Percentiles rank a stretch among this genome's conserved stretches.
These are phyloP conservation scores for Oncorhynchus mykiss DNA, from an alignment of 2,113 vertebrate genomes.

Conservation along the genomic window DNA sequence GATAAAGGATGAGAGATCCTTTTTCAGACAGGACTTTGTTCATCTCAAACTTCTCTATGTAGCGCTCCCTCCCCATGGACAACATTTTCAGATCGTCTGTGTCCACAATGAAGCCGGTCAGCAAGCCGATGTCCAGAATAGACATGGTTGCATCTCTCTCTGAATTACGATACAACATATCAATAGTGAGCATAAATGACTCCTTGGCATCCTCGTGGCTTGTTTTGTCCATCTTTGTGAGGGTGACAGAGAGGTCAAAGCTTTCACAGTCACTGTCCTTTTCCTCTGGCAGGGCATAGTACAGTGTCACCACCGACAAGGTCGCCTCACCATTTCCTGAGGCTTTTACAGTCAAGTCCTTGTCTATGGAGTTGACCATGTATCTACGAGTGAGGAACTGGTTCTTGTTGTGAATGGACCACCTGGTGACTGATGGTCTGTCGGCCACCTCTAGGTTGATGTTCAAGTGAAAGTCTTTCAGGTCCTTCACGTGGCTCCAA, in stretches of 20 bases:
- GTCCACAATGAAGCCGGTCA: conserved; percentile 72
- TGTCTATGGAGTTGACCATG: conserved; percentile 74
- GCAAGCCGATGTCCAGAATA: conserved; percentile 73
- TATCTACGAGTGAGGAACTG: conserved; percentile 65
- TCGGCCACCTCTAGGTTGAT: background rate
- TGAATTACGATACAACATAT: conserved; percentile 33
- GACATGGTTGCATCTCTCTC: conserved; percentile 66
- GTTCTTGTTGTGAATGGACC: conserved; percentile 49
- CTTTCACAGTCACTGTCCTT: conserved; percentile 69
- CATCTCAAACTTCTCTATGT: conserved; percentile 79
- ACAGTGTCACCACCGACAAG: conserved; percentile 74
- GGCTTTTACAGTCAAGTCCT: conserved; percentile 74
- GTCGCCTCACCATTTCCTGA: conserved; percentile 76
- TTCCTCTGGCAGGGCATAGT: conserved; percentile 71
- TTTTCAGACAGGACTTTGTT: conserved; percentile 59
- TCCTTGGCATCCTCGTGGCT: too few species aligned
- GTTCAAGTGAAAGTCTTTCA: background rate
- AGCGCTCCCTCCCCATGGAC: conserved; percentile 64
- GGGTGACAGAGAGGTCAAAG: conserved; percentile 65
- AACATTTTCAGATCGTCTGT: conserved; percentile 73
- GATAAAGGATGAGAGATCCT: conserved; percentile 84
- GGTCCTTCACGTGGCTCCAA: conserved; percentile 28
- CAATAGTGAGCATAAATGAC: conserved; percentile 16
- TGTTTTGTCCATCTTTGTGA: too few species aligned
- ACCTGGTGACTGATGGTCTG: background rate